These are phyloP conservation scores for Galemys pyrenaicus DNA, from an alignment of 2,113 vertebrate species.

Conservation along the genomic window DNA sequence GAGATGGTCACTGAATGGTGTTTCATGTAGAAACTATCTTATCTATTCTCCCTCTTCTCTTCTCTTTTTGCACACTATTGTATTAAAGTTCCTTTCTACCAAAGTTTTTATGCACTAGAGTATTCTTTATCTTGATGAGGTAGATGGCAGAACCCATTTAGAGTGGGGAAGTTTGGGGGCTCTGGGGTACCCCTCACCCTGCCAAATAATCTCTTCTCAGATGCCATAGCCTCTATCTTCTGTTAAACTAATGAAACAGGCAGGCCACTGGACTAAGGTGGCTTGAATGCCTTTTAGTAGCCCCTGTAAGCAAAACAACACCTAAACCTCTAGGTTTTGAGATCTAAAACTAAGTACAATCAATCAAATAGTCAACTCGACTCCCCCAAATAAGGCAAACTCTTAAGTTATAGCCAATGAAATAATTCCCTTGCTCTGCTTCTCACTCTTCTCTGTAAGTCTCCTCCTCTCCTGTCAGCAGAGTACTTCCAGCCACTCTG, in stretches of 20 bases:
- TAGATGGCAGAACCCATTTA: no score
- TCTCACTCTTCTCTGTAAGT: not conserved
- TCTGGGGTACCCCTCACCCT: no score
- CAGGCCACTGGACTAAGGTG: not conserved
- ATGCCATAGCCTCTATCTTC: not conserved
- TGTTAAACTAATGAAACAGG: conserved; percentile 2
- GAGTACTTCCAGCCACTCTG: not conserved
- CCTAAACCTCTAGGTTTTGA: not conserved
- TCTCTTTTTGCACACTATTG: no score
- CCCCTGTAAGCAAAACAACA: not conserved
- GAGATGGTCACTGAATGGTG: no score
- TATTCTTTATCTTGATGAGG: no score
- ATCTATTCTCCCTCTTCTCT: no score
- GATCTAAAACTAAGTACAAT: not conserved
- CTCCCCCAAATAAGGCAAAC: not conserved
- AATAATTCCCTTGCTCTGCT: not conserved
- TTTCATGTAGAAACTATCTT: no score
- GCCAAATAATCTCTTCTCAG: not conserved
- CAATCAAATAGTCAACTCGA: not conserved
- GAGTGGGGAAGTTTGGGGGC: no score
- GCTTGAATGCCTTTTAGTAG: not conserved
- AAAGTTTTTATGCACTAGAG: no score
- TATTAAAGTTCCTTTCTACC: no score
- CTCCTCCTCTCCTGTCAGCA: not conserved
- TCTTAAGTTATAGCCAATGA: not conserved